Evolutionary conservation across 2,888 invertebrate genomes (phyloP).

Genomic region (Volucella zonaria): DNA sequence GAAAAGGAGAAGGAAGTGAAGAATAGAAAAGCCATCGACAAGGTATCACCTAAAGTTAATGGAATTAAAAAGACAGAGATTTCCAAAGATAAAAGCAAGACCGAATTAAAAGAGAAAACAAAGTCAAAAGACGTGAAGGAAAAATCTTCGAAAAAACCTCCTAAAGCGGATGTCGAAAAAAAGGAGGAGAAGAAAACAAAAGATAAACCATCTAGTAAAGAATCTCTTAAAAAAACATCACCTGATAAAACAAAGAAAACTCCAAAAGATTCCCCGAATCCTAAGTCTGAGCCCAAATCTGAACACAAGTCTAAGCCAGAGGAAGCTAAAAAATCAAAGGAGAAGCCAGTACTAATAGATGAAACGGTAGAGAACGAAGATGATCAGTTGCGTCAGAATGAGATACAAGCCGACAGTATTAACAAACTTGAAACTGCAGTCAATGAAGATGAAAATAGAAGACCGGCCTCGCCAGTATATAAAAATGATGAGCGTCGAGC

Average conservation of each 20-base stretch:
- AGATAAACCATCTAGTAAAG: conserved; percentile 64
- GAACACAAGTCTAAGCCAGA: conserved; percentile 40
- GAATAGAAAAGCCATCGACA: conserved; percentile 69
- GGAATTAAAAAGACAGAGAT: conserved; percentile 46
- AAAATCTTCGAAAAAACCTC: conserved; percentile 43
- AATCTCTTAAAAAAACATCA: conserved; percentile 70
- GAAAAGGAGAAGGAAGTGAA: conserved; percentile 56
- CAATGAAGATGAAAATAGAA: conserved; percentile 11
- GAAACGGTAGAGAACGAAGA: conserved; percentile 24
- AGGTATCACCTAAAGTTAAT: conserved; percentile 60
- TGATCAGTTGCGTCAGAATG: background rate
- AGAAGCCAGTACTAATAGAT: conserved; percentile 52
- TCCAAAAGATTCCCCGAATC: conserved; percentile 54
- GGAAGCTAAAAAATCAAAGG: conserved; percentile 74
- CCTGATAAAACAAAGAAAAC: conserved; percentile 72
- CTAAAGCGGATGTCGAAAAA: conserved; percentile 69
- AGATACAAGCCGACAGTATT: background rate
- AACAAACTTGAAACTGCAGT: conserved; percentile 74
- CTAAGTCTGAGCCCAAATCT: conserved; percentile 62
- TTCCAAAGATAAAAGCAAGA: conserved; percentile 76
- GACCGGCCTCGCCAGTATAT: conserved; percentile 71
- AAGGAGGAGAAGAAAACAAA: conserved; percentile 69
- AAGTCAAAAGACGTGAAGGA: conserved; percentile 73
- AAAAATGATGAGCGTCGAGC: conserved; percentile 55
- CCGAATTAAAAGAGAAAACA: conserved; percentile 29